Evolutionary conservation across 2,113 vertebrate species (phyloP), one percentile per base, ranked within the genome.

Genomic region (Trinectes maculatus): DNA sequence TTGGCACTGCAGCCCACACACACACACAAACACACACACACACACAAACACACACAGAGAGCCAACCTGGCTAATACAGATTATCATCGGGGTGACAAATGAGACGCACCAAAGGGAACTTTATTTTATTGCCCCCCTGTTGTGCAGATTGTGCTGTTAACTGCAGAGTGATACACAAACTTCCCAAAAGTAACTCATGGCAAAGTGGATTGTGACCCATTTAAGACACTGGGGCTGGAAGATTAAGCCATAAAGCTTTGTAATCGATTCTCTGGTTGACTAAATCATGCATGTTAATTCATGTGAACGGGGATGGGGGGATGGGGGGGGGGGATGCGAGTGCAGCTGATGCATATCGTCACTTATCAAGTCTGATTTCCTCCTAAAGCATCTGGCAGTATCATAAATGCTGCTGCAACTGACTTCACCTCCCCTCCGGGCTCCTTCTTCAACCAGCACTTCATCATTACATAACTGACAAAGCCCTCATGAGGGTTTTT

Each of bases 51-150:
- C 79, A 68, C 83, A 85, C 82, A 83, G 10, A 67, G 53, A 49
- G 68, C 40, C 42, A 74, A 75, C 79, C 71, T 68, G 77, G 74
- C 60, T 43, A 43, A 55, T 71, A 78, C 56, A 79, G 73, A 84
- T 89, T 75, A 85, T 83, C 77, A 86, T 86, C 80, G 65, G 43
- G 33, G 70, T 82, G 87, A 83, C 80, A 82, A 86, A 89, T 83
- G 76, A 78, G 73, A 52, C 18, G 12, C 55, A 47, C 58, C 13
- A 0, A 60, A 39, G 26, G 24, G 56, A 22, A 22, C 16, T 43
- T 34, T 36, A 52, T 39, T 6, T 52, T 53, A 44, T 13, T 19
- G 33, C 61, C 39, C 51, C 53, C 56, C 66, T 15, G 2, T 19
- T 21, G 69, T 58, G 57, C 43, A 61, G 52, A 55, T 33, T 60